Base-by-base conservation (phyloP, 2,797 vertebrate species). In the Yasuhikotakia modesta region DNA sequence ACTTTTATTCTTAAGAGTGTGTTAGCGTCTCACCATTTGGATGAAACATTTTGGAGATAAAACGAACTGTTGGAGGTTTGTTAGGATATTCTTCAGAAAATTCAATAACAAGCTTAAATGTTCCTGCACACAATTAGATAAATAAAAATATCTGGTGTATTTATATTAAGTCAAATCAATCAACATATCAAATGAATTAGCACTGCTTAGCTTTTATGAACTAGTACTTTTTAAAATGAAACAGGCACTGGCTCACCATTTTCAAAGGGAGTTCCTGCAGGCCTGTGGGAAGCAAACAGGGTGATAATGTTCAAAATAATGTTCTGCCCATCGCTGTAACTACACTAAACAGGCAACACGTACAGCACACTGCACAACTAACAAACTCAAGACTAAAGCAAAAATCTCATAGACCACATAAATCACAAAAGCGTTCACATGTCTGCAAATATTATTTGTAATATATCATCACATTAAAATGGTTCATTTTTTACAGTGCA, bases 81-180 rank as follows among this genome's bases (percentile, higher is more conserved):
- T 99, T 99, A 85, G 97, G 97, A 89, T 99, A 99, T 91, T 99
- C 97, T 95, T 99, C 97, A 11, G 97, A 98, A 94, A 99, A 99
- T 91, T 99, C 97, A 95, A 99, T 98, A 89, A 98, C 94, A 90
- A 99, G 93, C 92, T 99, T 99, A 95, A 99, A 99, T 53, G 97
- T 99, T 93, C 97, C 97, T 99, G 91, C 83, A 70, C 21, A 57
- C 11, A n/a, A 16, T 64, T 5, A 16, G n/a, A 8, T 43, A 43
- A 43, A 43, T 43, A 11, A 61, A 16, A 48, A 43, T 2, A 17
- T 32, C 6, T 32, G 53, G 7, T n/a, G 10, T 43, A 43, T 43
- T 43, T 43, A 43, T 43, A 43, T 43, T 43, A 11, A 10, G 39
- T 43, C 39, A 43, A 43, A 43, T 43, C 39, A 43, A 43, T 43